Percentiles rank a stretch among this genome's conserved stretches.
phyloP scores from a whole-genome alignment of 2,888 invertebrate species.

The Watsonalla binaria region DNA sequence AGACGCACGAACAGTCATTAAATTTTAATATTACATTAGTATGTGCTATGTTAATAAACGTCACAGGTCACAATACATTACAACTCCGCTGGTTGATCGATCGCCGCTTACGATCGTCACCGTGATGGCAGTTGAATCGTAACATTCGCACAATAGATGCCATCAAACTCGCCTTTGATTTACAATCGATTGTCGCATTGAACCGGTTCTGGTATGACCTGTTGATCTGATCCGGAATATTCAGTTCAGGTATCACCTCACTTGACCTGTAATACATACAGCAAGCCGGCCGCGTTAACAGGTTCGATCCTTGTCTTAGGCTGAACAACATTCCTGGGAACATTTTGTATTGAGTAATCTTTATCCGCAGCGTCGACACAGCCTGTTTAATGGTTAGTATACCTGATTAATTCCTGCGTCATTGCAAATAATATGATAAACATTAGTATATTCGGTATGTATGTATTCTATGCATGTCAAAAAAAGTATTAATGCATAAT shows the following conservation, averaged over 20 bases:
- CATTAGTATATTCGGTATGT: no score
- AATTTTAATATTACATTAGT: slow-evolving; percentile 11
- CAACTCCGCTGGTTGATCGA: slow-evolving; percentile 1
- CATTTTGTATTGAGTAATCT: slow-evolving; percentile 8
- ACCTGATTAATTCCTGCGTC: no score
- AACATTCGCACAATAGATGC: slow-evolving; percentile 26
- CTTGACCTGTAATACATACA: slow-evolving; percentile 62
- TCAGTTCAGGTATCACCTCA: slow-evolving; percentile 56
- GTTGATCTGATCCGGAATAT: slow-evolving; percentile 54
- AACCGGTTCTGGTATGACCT: slow-evolving; percentile 46
- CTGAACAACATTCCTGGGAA: slow-evolving; percentile 39
- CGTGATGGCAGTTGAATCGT: slow-evolving; percentile 13
- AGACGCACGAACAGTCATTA: slow-evolving; percentile 14
- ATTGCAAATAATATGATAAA: no score
- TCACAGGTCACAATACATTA: background rate
- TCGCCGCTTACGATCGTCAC: slow-evolving; percentile 9
- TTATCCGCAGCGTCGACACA: background rate
- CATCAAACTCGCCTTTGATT: slow-evolving; percentile 45
- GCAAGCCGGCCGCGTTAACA: slow-evolving; percentile 51
- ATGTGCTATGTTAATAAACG: background rate
- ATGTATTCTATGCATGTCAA: no score
- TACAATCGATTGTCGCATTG: slow-evolving; percentile 59
- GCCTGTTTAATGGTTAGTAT: slow-evolving; percentile 3
- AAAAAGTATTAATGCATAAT: no score
- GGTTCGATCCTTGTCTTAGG: slow-evolving; percentile 56